Base-by-base conservation (phyloP, 2,888 invertebrate species). In the Nymphalis polychloros region DNA sequence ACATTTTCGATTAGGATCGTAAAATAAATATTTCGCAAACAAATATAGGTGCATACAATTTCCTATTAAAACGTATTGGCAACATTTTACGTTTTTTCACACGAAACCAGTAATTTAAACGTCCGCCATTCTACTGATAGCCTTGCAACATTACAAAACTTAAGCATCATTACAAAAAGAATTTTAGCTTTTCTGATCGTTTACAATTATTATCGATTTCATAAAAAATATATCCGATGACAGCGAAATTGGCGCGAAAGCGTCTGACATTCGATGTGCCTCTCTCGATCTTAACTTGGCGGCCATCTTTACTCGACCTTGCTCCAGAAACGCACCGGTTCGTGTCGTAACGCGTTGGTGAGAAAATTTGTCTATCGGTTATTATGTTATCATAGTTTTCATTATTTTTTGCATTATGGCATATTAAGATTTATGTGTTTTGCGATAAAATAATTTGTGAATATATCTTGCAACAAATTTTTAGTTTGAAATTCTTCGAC, bases 241-340 rank as follows among this genome's bases (percentile, higher is more conserved):
- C 77, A 78, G 78, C 79, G 82, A 78, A 82, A 84, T 84, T 86
- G 84, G 85, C 86, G 86, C 89, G 85, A 88, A 88, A 86, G 79
- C 65, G 60, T 64, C 81, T 86, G 88, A 87, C 90, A 88, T 89
- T 88, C 84, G 85, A 80, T 74, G 73, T 73, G 74, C 74, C 81
- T 81, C n/a, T n/a, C n/a, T n/a, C 81, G 84, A 86, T 86, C 85
- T 77, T 80, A 81, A 75, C 77, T 80, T 84, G 87, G 81, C 90
- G 85, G 86, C 88, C 88, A 88, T 85, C 78, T 86, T 85, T 77
- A 73, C 53, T 31, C 79, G 86, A 90, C 92, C 92, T 92, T 92
- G 92, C 91, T 92, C 92, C 80, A 91, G 84, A 83, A 88, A 88
- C 78, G 75, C 81, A 80, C 81, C 81, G 84, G 85, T 84, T 82